These are phyloP conservation scores for Pangasius mekongensis DNA, from an alignment of 2,797 vertebrate genomes.

Conservation along the genomic window DNA sequence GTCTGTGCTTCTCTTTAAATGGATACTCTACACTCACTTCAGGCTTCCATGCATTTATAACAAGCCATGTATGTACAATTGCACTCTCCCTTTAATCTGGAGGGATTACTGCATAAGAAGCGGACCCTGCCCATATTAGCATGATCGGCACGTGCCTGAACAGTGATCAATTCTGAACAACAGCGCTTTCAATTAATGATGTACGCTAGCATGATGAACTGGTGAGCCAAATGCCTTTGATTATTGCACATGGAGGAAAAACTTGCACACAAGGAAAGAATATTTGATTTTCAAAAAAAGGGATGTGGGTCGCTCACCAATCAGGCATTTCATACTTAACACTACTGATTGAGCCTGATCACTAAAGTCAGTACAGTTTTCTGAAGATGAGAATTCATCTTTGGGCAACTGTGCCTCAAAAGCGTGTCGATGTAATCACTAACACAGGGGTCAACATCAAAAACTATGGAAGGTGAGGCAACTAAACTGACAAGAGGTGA, in stretches of 20 bases:
- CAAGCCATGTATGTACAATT: neutral
- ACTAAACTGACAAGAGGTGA: conserved; percentile 5
- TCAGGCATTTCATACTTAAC: neutral
- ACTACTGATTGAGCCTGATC: neutral
- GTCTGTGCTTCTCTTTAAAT: neutral
- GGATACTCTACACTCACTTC: neutral
- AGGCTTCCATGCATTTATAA: neutral
- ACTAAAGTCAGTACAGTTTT: neutral
- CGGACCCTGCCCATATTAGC: conserved; percentile 48
- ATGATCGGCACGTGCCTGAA: conserved; percentile 41
- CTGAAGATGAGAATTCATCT: neutral
- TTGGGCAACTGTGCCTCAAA: neutral
- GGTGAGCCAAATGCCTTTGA: conserved; percentile 43
- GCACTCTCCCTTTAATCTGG: conserved; percentile 35
- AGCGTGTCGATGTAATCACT: neutral
- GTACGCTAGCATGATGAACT: conserved; percentile 54
- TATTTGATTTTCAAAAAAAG: neutral
- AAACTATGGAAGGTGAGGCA: neutral
- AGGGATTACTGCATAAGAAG: conserved; percentile 17
- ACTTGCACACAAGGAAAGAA: neutral
- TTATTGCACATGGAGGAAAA: conserved; percentile 41
- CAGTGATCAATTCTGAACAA: conserved; percentile 49
- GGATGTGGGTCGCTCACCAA: neutral
- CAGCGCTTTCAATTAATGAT: conserved; percentile 53
- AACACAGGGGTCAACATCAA: conserved; percentile 24